These are phyloP conservation scores for Drosophila colorata DNA, from an alignment of 2,888 invertebrate species.

Conservation along the genomic window DNA sequence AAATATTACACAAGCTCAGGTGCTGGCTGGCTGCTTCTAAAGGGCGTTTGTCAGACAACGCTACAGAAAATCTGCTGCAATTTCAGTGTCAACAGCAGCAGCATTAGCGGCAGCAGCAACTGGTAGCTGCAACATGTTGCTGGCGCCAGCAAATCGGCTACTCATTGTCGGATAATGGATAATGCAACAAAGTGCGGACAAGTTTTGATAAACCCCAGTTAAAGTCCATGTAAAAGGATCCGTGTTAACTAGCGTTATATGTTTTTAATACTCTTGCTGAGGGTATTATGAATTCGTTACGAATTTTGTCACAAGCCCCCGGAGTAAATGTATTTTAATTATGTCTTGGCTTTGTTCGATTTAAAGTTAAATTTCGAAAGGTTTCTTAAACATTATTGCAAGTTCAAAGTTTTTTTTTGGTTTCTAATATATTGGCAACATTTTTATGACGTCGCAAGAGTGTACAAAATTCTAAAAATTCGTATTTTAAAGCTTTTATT, in stretches of 20 bases:
- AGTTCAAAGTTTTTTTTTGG: too few relatives aligned
- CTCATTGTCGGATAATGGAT: conserved; percentile 58
- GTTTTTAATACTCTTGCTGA: not conserved
- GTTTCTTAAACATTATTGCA: too few relatives aligned
- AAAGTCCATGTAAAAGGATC: conserved; percentile 8
- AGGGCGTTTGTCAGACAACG: conserved; percentile 44
- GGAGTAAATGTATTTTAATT: not conserved
- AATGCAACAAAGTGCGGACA: conserved; percentile 41
- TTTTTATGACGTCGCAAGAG: too few relatives aligned
- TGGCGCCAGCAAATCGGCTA: conserved; percentile 54
- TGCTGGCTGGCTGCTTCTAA: conserved; percentile 50
- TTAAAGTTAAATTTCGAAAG: too few relatives aligned
- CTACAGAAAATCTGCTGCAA: conserved; percentile 41
- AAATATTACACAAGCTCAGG: conserved; percentile 78
- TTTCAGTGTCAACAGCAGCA: conserved; percentile 59
- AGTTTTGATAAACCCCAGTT: conserved; percentile 26
- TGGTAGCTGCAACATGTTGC: conserved; percentile 50
- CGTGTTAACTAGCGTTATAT: conserved; percentile 4
- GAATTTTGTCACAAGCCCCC: not conserved
- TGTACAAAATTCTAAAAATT: too few relatives aligned
- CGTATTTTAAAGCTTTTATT: too few relatives aligned
- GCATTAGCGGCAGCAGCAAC: conserved; percentile 20
- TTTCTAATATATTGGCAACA: too few relatives aligned
- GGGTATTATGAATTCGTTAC: not conserved
- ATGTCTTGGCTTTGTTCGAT: too few relatives aligned